phyloP scores from a whole-genome alignment of 2,113 vertebrate species.

The Nansenia antarctica region DNA sequence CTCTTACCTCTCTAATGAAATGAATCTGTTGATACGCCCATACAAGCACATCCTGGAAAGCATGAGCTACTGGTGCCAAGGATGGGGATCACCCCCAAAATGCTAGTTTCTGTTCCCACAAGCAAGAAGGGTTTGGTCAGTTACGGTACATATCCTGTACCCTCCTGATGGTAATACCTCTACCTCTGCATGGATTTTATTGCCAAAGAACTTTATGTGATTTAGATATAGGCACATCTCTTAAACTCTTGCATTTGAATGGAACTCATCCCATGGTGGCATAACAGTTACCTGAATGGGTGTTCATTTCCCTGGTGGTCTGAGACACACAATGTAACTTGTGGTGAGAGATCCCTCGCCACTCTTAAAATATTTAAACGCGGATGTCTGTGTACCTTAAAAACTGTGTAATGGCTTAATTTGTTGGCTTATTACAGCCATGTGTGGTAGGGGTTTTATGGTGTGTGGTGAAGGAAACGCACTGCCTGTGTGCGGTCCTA shows the following conservation, averaged over 20 bases:
- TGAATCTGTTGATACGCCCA: slow-evolving; percentile 27
- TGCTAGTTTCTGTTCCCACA: neutral
- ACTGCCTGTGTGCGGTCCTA: slow-evolving; percentile 76
- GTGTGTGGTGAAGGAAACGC: slow-evolving; percentile 63
- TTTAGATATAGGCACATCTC: neutral
- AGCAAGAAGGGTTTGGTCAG: neutral
- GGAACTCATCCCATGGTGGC: slow-evolving; percentile 27
- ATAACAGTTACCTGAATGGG: slow-evolving; percentile 24
- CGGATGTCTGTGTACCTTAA: slow-evolving; percentile 79
- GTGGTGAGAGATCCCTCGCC: slow-evolving; percentile 62
- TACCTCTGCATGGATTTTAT: neutral
- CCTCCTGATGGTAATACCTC: neutral
- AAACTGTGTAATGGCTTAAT: slow-evolving; percentile 75
- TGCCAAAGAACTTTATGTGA: neutral
- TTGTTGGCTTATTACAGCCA: slow-evolving; percentile 79
- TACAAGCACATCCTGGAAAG: slow-evolving; percentile 52
- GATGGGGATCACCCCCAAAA: slow-evolving; percentile 15
- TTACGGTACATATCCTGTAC: neutral
- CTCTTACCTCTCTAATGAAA: slow-evolving; percentile 45
- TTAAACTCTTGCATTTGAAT: neutral
- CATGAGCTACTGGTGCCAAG: neutral
- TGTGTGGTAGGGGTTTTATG: slow-evolving; percentile 72
- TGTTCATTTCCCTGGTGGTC: slow-evolving; percentile 72
- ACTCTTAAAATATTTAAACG: slow-evolving; percentile 77
- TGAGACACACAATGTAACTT: slow-evolving; percentile 55